Evolutionary conservation across 2,888 invertebrate species (phyloP).

Genomic region (Stramonita haemastoma): DNA sequence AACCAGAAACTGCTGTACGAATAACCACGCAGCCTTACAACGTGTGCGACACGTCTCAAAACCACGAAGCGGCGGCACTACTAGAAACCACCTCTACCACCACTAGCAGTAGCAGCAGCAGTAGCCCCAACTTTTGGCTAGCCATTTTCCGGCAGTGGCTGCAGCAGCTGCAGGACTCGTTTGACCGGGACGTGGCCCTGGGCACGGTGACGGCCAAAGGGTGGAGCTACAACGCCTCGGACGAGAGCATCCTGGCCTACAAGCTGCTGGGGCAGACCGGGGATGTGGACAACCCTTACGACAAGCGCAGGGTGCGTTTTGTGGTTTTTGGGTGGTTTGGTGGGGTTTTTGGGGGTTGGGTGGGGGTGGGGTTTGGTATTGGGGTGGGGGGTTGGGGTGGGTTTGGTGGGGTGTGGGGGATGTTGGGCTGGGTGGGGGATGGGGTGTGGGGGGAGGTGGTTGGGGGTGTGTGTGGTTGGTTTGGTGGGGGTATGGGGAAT

Average conservation of each 20-base stretch:
- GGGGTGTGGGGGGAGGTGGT: not conserved
- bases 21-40: slow-evolving; percentile 94
- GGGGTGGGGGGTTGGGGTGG: not conserved
- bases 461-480: not conserved
- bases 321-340: too few relatives aligned
- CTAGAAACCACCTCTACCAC: too few relatives aligned
- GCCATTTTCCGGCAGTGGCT: slow-evolving; percentile 95
- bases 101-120: slow-evolving; percentile 83
- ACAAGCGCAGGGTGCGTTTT: slow-evolving; percentile 90
- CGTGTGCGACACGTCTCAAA: slow-evolving; percentile 93
- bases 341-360: not conserved
- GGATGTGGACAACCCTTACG: slow-evolving; percentile 94
- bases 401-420: not conserved
- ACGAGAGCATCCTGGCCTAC: slow-evolving; percentile 95
- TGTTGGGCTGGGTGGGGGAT: not conserved
- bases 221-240: slow-evolving; percentile 93
- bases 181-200: slow-evolving; percentile 87
- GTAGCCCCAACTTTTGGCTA: slow-evolving; percentile 96
- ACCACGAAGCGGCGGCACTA: slow-evolving; percentile 90
- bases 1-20: slow-evolving; percentile 95
- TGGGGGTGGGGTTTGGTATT: not conserved
- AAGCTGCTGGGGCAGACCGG: slow-evolving; percentile 97
- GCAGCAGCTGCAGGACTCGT: slow-evolving; percentile 88
- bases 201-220: slow-evolving; percentile 87
- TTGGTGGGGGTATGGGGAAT: too few relatives aligned